Percentiles rank a stretch among this genome's conserved stretches.
Conservation (phyloP, 2,113 vertebrate species). For the Mesocricetus auratus region DNA sequence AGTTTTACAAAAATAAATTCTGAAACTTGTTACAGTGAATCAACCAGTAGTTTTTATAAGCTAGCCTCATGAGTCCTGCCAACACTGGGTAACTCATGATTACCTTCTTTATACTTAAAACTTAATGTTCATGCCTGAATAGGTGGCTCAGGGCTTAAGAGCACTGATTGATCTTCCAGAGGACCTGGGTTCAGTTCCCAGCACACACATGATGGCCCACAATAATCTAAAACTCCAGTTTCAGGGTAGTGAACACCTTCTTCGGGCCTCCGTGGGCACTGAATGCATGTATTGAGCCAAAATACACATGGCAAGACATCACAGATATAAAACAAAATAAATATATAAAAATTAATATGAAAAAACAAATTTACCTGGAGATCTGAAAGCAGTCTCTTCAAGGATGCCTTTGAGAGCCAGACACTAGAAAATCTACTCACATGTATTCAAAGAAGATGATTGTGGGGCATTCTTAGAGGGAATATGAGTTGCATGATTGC, state of each 20-base stretch:
- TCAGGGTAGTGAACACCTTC: background rate
- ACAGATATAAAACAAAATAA: background rate
- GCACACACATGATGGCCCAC: background rate
- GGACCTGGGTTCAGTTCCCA: background rate
- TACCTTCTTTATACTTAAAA: slow-evolving; percentile 15
- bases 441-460: background rate
- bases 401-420: background rate
- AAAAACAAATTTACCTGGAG: background rate
- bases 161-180: background rate
- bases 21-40: background rate
- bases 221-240: background rate
- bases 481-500: background rate
- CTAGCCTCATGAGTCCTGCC: background rate
- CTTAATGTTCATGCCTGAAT: background rate
- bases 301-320: too few relatives aligned
- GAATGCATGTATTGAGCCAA: background rate
- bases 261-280: background rate
- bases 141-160: background rate
- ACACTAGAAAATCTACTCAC: background rate
- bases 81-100: background rate
- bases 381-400: background rate
- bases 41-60: background rate
- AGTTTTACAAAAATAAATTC: slow-evolving; percentile 1
- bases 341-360: background rate
- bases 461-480: background rate